phyloP scores from a whole-genome alignment of 1,140 invertebrate genomes.

The Palaemon carinicauda region DNA sequence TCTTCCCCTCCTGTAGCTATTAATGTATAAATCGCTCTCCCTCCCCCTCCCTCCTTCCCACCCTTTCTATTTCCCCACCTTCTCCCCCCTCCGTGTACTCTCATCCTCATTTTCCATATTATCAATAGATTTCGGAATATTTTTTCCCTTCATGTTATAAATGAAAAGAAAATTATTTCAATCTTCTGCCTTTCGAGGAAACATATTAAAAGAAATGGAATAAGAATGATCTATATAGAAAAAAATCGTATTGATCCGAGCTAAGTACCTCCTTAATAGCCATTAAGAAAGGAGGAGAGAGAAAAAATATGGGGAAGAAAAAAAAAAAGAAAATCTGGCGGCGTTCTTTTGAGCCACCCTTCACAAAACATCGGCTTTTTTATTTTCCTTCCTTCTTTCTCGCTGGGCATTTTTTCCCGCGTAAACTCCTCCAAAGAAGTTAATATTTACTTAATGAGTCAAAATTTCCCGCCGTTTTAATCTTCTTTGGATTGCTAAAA shows the following conservation, averaged over 20 bases:
- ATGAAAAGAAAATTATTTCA: too few relatives aligned
- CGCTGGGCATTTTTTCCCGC: slow-evolving; percentile 16
- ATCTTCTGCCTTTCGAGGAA: too few relatives aligned
- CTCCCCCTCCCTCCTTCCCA: neutral
- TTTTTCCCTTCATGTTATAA: too few relatives aligned
- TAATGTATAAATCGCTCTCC: too few relatives aligned
- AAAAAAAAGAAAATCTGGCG: neutral
- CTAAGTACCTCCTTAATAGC: neutral
- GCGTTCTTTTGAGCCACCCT: neutral
- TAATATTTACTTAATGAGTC: slow-evolving; percentile 57
- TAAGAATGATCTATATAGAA: neutral
- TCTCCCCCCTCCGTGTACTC: neutral
- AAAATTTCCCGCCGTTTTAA: slow-evolving; percentile 41
- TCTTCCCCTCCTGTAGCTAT: too few relatives aligned
- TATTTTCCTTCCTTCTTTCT: too few relatives aligned
- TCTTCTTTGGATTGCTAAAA: slow-evolving; percentile 56
- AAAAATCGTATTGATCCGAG: neutral
- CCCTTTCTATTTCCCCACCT: too few relatives aligned
- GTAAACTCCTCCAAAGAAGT: slow-evolving; percentile 46
- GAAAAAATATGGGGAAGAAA: neutral
- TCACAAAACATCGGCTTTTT: neutral
- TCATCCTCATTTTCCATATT: too few relatives aligned
- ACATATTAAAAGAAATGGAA: too few relatives aligned
- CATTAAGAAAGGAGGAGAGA: neutral
- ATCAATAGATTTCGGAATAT: too few relatives aligned